Conservation (phyloP, 1,140 invertebrate species). For the Pogonomyrmex californicus region DNA sequence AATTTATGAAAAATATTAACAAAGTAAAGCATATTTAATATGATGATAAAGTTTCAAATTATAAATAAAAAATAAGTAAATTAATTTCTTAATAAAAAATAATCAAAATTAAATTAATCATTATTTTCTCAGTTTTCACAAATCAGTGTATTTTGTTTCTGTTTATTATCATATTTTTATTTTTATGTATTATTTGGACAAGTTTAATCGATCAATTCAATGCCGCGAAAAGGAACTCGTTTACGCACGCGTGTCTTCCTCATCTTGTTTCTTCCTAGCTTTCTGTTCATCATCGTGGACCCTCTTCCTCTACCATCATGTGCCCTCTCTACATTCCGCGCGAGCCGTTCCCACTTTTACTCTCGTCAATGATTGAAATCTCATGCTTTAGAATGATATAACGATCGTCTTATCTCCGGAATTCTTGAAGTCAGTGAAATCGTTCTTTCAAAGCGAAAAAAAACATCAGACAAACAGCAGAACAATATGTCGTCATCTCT, state of each 20-base stretch:
- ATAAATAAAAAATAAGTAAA: not conserved
- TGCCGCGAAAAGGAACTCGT: slow-evolving; percentile 21
- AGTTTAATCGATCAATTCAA: not conserved
- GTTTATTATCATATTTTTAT: not conserved
- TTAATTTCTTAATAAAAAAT: not conserved
- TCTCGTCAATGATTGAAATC: slow-evolving; percentile 30
- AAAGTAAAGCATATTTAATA: not conserved
- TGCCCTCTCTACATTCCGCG: slow-evolving; percentile 21
- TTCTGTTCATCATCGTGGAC: not conserved
- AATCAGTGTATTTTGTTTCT: not conserved
- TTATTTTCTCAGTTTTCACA: not conserved
- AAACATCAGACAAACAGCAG: not conserved
- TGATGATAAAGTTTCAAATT: not conserved
- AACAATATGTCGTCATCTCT: not conserved
- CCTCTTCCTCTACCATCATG: slow-evolving; percentile 45
- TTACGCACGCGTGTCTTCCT: slow-evolving; percentile 5
- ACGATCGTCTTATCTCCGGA: slow-evolving; percentile 24
- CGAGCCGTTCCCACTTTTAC: slow-evolving; percentile 34
- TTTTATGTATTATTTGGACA: not conserved
- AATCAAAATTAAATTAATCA: not conserved
- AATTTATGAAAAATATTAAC: not conserved
- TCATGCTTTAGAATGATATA: slow-evolving; percentile 38
- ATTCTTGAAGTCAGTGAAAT: slow-evolving; percentile 41
- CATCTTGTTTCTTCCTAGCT: not conserved
- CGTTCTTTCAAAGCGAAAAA: not conserved